phyloP scores from a whole-genome alignment of 2,888 invertebrate genomes.

The Acanthoscelides obtectus region DNA sequence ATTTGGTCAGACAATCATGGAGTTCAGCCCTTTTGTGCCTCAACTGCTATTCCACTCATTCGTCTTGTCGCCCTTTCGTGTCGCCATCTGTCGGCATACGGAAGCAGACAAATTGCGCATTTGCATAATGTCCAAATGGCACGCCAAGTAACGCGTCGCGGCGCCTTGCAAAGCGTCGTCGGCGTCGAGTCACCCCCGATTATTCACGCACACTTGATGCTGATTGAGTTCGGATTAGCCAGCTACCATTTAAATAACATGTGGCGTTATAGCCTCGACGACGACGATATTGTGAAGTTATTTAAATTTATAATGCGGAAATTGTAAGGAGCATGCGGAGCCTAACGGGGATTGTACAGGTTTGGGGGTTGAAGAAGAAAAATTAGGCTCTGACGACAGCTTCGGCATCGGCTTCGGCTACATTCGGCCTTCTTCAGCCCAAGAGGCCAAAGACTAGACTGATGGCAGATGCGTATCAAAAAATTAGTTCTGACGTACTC shows the following conservation, averaged over 20 bases:
- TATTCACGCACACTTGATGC: conserved; percentile 37
- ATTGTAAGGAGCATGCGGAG: not conserved
- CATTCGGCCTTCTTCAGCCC: too few relatives aligned
- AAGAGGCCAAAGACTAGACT: too few relatives aligned
- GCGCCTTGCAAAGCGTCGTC: too few relatives aligned
- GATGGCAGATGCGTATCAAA: too few relatives aligned
- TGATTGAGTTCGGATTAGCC: conserved; percentile 38
- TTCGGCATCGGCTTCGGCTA: too few relatives aligned
- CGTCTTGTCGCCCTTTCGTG: conserved; percentile 11
- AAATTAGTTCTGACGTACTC: too few relatives aligned
- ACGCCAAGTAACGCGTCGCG: too few relatives aligned
- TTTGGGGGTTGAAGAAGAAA: not conserved
- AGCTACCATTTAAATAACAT: conserved; percentile 35
- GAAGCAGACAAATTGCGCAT: conserved; percentile 17
- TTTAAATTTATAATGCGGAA: conserved; percentile 7
- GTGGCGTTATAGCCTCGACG: conserved; percentile 13
- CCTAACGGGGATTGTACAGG: not conserved
- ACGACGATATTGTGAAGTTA: conserved; percentile 15
- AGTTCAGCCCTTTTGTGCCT: not conserved
- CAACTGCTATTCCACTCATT: not conserved
- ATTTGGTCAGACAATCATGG: too few relatives aligned
- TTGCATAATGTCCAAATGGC: conserved; percentile 41
- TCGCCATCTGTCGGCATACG: conserved; percentile 32
- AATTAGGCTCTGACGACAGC: too few relatives aligned
- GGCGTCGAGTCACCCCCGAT: conserved; percentile 23